phyloP scores from a whole-genome alignment of 2,888 invertebrate genomes.

The Machimus rusticus region DNA sequence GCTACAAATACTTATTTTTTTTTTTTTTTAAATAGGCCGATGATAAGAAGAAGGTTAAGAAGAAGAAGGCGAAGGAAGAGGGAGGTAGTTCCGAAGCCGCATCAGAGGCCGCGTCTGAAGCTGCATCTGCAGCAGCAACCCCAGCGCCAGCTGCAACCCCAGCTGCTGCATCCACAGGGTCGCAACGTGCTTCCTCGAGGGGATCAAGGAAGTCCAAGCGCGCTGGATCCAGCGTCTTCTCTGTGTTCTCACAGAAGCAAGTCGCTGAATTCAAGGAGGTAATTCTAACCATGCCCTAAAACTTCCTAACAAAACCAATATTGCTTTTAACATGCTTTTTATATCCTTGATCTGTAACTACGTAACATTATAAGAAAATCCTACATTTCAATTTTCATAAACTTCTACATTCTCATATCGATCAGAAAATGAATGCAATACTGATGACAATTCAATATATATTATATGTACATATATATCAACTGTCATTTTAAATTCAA shows the following conservation, averaged over 20 bases:
- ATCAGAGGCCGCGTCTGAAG: constrained; percentile 69
- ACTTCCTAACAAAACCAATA: neutral
- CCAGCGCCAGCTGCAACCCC: constrained; percentile 76
- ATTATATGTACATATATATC: too few species aligned
- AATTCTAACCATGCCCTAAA: constrained; percentile 51
- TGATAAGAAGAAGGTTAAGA: constrained; percentile 92
- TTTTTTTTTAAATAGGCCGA: constrained; percentile 76
- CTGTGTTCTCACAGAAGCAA: constrained; percentile 96
- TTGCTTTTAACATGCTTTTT: too few species aligned
- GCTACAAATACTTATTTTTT: neutral
- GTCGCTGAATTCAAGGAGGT: constrained; percentile 96
- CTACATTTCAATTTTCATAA: too few species aligned
- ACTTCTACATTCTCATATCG: too few species aligned
- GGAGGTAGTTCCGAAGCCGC: constrained; percentile 66
- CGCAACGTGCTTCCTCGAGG: constrained; percentile 79
- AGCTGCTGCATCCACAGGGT: constrained; percentile 74
- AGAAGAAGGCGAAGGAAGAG: constrained; percentile 83
- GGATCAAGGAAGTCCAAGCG: constrained; percentile 76
- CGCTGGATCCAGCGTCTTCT: constrained; percentile 94
- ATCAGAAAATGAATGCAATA: too few species aligned
- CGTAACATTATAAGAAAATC: too few species aligned
- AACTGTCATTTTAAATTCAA: too few species aligned
- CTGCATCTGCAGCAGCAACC: constrained; percentile 67
- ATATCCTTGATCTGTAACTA: too few species aligned
- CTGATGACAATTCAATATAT: too few species aligned